phyloP scores from a whole-genome alignment of 2,113 vertebrate genomes.

The Marcusenius ussheri region DNA sequence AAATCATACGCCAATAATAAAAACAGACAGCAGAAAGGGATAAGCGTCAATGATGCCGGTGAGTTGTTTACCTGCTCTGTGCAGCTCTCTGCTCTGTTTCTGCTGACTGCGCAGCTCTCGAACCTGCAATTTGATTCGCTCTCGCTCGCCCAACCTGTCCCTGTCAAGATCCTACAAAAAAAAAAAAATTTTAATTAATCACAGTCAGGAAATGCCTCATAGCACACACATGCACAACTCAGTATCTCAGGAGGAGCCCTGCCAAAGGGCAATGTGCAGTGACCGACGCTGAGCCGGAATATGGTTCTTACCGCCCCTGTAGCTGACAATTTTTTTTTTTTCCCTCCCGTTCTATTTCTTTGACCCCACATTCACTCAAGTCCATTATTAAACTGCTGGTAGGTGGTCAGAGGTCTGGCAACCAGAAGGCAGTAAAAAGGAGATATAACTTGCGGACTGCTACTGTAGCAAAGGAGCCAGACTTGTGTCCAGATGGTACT shows the following conservation, averaged over 20 bases:
- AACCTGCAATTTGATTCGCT: slow-evolving; percentile 39
- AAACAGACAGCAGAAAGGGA: not conserved
- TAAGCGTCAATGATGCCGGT: not conserved
- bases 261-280: slow-evolving; percentile 1
- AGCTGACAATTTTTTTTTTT: not conserved
- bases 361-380: not conserved
- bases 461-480: not conserved
- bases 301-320: not conserved
- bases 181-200: not conserved
- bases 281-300: not conserved
- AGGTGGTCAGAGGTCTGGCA: not conserved
- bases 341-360: not conserved
- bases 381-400: not conserved
- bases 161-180: slow-evolving; percentile 41
- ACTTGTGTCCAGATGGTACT: not conserved
- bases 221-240: not conserved
- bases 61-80: slow-evolving; percentile 45
- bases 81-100: slow-evolving; percentile 38
- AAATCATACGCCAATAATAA: not conserved
- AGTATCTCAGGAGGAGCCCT: not conserved
- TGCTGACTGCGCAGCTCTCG: slow-evolving; percentile 47
- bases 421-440: not conserved
- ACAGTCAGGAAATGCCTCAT: not conserved
- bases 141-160: slow-evolving; percentile 47
- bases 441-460: not conserved